phyloP scores from a whole-genome alignment of 2,888 invertebrate genomes.

The Parnassius apollo region DNA sequence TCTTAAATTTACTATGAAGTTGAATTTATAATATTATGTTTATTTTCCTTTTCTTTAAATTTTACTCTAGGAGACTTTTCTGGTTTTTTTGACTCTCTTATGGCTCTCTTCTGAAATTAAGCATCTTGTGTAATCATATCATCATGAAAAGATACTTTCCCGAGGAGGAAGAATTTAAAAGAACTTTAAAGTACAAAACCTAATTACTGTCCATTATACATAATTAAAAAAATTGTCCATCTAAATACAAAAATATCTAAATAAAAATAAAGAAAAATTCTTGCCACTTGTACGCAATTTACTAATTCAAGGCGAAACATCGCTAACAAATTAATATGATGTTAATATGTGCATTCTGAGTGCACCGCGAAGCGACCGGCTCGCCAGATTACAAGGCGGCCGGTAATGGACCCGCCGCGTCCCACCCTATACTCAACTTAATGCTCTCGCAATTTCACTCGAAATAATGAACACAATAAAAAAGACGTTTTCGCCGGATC shows the following conservation, averaged over 20 bases:
- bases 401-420: conserved; percentile 68
- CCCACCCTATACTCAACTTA: conserved; percentile 79
- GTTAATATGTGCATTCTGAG: conserved; percentile 45
- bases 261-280: background rate
- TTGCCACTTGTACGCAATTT: conserved; percentile 18
- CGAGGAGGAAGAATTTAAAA: too few species aligned
- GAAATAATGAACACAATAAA: conserved; percentile 77
- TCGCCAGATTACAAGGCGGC: conserved; percentile 74
- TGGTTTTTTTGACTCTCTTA: too few species aligned
- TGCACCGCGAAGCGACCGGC: conserved; percentile 51
- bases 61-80: too few species aligned
- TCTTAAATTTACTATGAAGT: too few species aligned
- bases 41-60: too few species aligned
- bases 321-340: conserved; percentile 71
- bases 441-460: conserved; percentile 81
- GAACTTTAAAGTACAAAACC: too few species aligned
- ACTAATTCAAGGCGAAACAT: conserved; percentile 37
- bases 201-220: too few species aligned
- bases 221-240: too few species aligned
- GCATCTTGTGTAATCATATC: too few species aligned
- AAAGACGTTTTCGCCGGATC: conserved; percentile 65
- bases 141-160: too few species aligned
- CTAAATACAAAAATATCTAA: background rate
- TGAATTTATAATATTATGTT: too few species aligned
- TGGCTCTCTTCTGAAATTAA: too few species aligned